These are phyloP conservation scores for Sebastes reedi DNA, from an alignment of 2,797 vertebrate species.

Conservation along the genomic window DNA sequence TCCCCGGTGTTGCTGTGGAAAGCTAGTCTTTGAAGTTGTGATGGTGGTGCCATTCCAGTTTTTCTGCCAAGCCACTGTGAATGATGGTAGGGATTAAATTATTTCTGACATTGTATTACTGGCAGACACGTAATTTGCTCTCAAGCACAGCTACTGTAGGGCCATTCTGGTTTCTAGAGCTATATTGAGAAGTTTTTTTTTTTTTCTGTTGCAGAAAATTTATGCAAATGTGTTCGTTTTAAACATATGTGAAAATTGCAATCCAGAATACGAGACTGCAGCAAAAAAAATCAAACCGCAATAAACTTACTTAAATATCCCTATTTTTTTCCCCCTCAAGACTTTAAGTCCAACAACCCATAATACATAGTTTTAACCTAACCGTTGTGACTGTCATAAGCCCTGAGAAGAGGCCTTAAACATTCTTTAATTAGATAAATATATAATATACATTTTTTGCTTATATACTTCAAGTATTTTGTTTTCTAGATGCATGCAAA, in stretches of 20 bases:
- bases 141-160: background rate
- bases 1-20: slow-evolving; percentile 43
- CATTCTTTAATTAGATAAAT: background rate
- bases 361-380: slow-evolving; percentile 4
- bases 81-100: slow-evolving; percentile 22
- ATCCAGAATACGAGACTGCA: background rate
- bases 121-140: slow-evolving; percentile 15
- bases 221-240: background rate
- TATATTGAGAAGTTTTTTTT: background rate
- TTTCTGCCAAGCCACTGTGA: slow-evolving; percentile 21
- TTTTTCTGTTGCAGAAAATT: background rate
- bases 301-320: background rate
- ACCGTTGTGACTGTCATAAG: background rate
- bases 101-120: slow-evolving; percentile 32
- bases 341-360: background rate
- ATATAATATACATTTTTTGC: too few species aligned
- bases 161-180: background rate
- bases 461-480: background rate
- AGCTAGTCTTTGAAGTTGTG: slow-evolving; percentile 34
- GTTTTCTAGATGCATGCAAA: too few species aligned
- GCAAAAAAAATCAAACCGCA: background rate
- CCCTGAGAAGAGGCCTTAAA: background rate
- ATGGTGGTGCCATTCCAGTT: slow-evolving; percentile 3
- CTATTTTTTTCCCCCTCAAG: background rate
- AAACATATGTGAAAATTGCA: background rate